Base-by-base conservation (phyloP, 2,888 invertebrate species). In the Andrena minutula region DNA sequence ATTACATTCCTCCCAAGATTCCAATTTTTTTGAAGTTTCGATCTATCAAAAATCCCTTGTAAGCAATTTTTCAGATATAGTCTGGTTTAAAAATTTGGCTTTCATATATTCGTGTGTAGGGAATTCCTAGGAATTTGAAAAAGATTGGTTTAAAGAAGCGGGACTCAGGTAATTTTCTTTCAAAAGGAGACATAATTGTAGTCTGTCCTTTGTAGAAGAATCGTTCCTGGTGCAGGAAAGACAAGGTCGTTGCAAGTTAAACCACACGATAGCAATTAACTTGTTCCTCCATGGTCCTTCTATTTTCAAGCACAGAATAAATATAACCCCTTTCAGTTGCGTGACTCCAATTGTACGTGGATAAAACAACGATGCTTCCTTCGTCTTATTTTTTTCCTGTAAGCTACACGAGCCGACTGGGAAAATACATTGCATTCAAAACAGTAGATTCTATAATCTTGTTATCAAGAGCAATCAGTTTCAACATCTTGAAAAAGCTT, bases 211-310 rank as follows among this genome's bases (percentile, higher is more conserved):
- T 56, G 10, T 23, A 4, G 56, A 12, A 4, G 12, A 20, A 56
- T 56, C 26, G 0, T 23, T 26, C 0, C 23, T 23, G 26, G 4
- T 23, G 23, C 23, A 26, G 12, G 23, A 4, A 23, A 23, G 26
- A 26, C 56, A 56, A 56, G 56, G 56, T 26, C 56, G 26, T 26
- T 26, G 23, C 12, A 20, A 56, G 26, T 26, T 56, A 26, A 1
- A 56, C 23, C 56, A 56, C 26, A 12, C 56, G 26, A 56, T 56
- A 56, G 26, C 12, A 56, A 56, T 56, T 56, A 56, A 56, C 56
- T 56, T 56, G 10, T 7, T 56, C 8, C 10, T 26, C 23, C 56
- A 26, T 56, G 20, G 8, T 26, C 23, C 56, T 12, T 56, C 56
- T 56, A 56, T 56, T 56, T 56, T 23, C 8, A 12, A 56, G 23